Percentiles rank a stretch among this genome's conserved stretches.
These are phyloP conservation scores for Piaya cayana DNA, from an alignment of 2,113 vertebrate genomes.

Conservation along the genomic window DNA sequence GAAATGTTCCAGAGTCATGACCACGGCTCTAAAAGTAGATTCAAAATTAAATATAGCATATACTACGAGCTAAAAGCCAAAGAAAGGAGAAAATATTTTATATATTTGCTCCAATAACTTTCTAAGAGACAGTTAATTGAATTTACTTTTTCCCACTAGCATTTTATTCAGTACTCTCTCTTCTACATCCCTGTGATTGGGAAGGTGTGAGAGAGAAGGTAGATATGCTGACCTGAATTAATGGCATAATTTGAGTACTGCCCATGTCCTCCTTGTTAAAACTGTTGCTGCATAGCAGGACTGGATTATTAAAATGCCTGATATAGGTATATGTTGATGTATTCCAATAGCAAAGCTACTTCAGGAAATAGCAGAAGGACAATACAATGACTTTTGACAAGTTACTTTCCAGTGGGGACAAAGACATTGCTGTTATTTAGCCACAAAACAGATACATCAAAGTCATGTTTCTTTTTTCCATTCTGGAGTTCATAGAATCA, in stretches of 20 bases:
- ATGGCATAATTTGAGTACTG: neutral
- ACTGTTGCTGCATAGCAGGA: neutral
- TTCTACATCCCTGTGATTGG: neutral
- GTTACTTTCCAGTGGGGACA: neutral
- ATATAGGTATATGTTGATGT: neutral
- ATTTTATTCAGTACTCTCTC: constrained; percentile 12
- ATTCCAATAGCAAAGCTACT: neutral
- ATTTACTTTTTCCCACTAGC: neutral
- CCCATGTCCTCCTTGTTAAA: neutral
- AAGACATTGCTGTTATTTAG: neutral
- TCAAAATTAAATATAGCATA: constrained; percentile 51
- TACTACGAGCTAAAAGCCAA: neutral
- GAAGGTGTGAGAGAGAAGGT: neutral
- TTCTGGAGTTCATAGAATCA: neutral
- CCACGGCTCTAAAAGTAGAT: neutral
- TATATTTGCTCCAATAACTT: neutral
- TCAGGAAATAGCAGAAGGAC: neutral
- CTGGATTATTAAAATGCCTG: neutral
- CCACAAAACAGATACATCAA: neutral
- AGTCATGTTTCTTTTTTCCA: neutral
- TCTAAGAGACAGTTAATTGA: neutral
- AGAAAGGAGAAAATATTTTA: neutral
- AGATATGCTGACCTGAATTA: neutral
- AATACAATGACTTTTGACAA: neutral
- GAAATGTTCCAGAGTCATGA: constrained; percentile 43